Base-by-base conservation (phyloP, 2,113 vertebrate genomes). In the Epinephelus fuscoguttatus region DNA sequence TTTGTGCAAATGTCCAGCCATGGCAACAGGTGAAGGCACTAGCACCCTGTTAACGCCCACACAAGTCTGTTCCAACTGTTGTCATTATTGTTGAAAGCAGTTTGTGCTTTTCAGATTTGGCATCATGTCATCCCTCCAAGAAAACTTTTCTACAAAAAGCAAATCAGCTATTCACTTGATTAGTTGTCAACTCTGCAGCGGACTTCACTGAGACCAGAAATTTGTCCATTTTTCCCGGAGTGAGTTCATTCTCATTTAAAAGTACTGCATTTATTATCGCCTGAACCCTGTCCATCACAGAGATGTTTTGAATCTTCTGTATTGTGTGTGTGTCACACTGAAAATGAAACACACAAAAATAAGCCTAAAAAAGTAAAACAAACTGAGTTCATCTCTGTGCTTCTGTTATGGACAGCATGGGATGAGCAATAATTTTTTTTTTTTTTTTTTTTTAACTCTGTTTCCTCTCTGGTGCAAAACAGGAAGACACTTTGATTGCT, bases 1-100 rank as follows among this genome's bases (percentile, higher is more conserved):
- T 62, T 33, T 49, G 49, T 30, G 17, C 18, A 61, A 64, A 78
- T 66, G 56, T 84, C 73, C 68, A 37, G 19, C 47, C 14, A 14
- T 33, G 49, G 23, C 56, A 83, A 56, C 73, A 73, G 79, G 81
- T 89, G 0, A 89, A 71, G 1, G 61, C 70, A 27, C 64, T 1
- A 76, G 64, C 73, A 33, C 62, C 60, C 52, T 13, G 3, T 25
- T 30, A 66, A 56, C 83, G 61, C 42, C 80, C 55, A 82, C 81
- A 70, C 15, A 50, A 52, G 27, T 55, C 81, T 84, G 84, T 15
- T 70, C 57, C 13, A 11, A 63, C 82, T 82, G 23, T 23, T 63
- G 68, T 59, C 75, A 37, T 37, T 53, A 69, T 15, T 76, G 47
- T 23, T 62, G 76, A 37, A 53, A 80, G 64, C 74, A 77, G 70